Evolutionary conservation across 2,797 vertebrate species (phyloP), one percentile per base, ranked within the genome.

Genomic region (Chromis chromis): DNA sequence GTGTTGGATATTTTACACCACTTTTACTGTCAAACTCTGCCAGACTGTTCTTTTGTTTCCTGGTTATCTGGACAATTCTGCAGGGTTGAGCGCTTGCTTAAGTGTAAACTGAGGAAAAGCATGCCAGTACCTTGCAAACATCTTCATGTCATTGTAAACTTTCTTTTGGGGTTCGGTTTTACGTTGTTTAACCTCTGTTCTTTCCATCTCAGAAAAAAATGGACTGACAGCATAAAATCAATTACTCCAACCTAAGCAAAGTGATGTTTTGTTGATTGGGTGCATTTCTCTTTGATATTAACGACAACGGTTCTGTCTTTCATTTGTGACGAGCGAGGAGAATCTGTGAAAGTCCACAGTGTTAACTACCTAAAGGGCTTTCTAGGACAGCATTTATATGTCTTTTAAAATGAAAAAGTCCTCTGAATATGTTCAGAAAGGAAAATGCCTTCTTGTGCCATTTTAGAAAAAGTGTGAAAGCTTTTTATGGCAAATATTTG

Each of bases 211-310:
- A 87, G 83, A 88, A 83, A 83, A 83, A 92, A 94, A 93, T 93
- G 91, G 93, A 93, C 93, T 94, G 93, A 93, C 93, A 94, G 93
- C 92, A 94, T 94, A 93, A 87, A 76, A 91, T 90, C 82, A 82
- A 87, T 89, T 86, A 78, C 83, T 86, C 79, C 78, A 83, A 79
- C 64, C 62, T 52, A 79, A 86, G 83, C 79, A 80, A 84, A 90
- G 79, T 83, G 81, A 89, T 89, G 86, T 91, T 90, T 84, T 72
- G 81, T 88, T 70, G 74, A 92, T 92, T 91, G 89, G 89, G 87
- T 86, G 78, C 68, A 78, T 82, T 78, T 88, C 86, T 89, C 87
- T 82, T 86, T 78, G 81, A 82, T 74, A 81, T 75, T 50, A 74
- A 64, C 24, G 65, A 84, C 64, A 50, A 73, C 27, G 27, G 70